Evolutionary conservation across 2,113 vertebrate genomes (phyloP), one percentile per base, ranked within the genome.

Genomic region (Dryoscopus gambensis): DNA sequence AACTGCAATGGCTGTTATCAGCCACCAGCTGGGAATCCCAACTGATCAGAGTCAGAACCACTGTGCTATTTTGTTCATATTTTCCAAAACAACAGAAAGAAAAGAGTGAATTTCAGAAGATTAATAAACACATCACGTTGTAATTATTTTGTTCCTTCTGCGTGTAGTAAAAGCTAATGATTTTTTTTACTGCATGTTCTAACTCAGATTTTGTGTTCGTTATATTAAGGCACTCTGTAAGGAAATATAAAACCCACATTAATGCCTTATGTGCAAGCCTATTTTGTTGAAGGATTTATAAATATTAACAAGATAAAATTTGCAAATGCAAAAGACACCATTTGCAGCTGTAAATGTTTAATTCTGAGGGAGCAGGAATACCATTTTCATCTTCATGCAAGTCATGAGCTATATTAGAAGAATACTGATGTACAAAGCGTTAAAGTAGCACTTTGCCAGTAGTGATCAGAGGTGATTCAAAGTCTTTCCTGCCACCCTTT

Each of bases 301-400:
- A 94, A 93, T 90, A 95, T 80, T 90, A 95, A 95, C 79, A 77
- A 84, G 83, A 81, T 55, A 84, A 89, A 83, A 92, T 79, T 80
- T 93, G 74, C 63, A 89, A 73, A 78, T 64, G 69, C 62, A 62
- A 76, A 89, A 91, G 69, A 75, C 49, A 89, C 52, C 56, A 87
- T 95, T 94, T 89, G 53, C 81, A 67, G 55, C 67, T 89, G 79
- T 79, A 85, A 96, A 94, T 90, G 63, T 79, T 96, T 94, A 82
- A 95, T 95, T 96, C 37, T 31, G 27, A 94, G 55, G 31, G 57
- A 93, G 73, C 3, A 25, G 46, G 53, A 87, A 42, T 20, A 68
- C 80, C 12, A 39, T 53, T 74, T 93, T 73, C 53, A 73, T 62
- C 59, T 68, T 68, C 44, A 76, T 56, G 30, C 33, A 71, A 91